phyloP scores from a whole-genome alignment of 2,888 invertebrate species.

The Oligia fasciuncula region DNA sequence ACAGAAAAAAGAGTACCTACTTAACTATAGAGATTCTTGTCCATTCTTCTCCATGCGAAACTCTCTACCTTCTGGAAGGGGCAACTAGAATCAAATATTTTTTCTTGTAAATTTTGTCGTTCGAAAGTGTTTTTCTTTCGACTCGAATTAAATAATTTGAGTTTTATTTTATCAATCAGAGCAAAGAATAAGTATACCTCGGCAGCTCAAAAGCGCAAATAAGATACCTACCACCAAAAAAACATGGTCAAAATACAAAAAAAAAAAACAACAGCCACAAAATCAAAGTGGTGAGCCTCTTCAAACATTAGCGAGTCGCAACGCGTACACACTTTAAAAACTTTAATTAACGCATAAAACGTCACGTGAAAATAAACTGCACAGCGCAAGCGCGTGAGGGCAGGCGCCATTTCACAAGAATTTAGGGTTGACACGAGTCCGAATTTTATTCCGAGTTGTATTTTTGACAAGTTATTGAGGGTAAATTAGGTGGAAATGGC shows the following conservation, averaged over 20 bases:
- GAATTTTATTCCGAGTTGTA: slow-evolving; percentile 45
- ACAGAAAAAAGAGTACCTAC: neutral
- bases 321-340: slow-evolving; percentile 51
- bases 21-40: neutral
- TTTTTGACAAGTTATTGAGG: slow-evolving; percentile 56
- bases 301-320: slow-evolving; percentile 34
- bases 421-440: slow-evolving; percentile 58
- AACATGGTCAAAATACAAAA: neutral
- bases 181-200: neutral
- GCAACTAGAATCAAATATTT: no score
- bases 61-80: no score
- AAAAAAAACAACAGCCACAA: slow-evolving; percentile 9
- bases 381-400: slow-evolving; percentile 52
- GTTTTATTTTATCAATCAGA: neutral
- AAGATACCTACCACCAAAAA: neutral
- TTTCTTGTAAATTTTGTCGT: neutral
- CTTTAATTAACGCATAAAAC: slow-evolving; percentile 61
- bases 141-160: no score
- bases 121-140: no score
- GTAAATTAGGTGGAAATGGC: slow-evolving; percentile 25
- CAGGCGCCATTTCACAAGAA: slow-evolving; percentile 48
- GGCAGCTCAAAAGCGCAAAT: neutral
- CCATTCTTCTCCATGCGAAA: neutral
- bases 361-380: slow-evolving; percentile 51
- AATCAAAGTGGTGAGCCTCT: slow-evolving; percentile 21